These are phyloP conservation scores for Apaloderma vittatum DNA, from an alignment of 2,113 vertebrate genomes.

Conservation along the genomic window DNA sequence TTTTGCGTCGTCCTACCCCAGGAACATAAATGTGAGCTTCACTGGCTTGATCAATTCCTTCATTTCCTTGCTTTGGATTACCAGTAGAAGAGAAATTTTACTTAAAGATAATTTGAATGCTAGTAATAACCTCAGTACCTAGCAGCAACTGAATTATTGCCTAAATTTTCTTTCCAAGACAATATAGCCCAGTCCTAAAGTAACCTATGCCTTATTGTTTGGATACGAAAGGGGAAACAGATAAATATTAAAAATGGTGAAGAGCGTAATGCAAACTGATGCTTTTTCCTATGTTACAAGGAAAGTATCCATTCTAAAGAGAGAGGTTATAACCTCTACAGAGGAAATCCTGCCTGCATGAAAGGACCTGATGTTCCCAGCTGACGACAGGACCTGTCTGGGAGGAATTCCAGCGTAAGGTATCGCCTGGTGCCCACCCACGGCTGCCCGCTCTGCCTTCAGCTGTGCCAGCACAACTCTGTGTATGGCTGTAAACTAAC, in stretches of 20 bases:
- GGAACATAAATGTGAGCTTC: background rate
- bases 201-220: background rate
- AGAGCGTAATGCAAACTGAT: background rate
- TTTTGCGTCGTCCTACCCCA: background rate
- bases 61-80: background rate
- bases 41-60: background rate
- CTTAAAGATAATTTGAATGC: background rate
- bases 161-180: background rate
- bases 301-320: accelerated
- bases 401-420: background rate
- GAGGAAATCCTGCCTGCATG: background rate
- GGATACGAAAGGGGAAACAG: background rate
- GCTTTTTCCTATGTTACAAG: background rate
- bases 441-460: background rate
- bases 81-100: background rate
- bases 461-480: background rate
- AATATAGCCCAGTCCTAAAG: background rate
- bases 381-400: background rate
- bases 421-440: background rate
- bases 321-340: background rate
- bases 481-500: background rate
- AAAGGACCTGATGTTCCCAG: background rate
- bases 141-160: background rate
- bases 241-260: background rate
- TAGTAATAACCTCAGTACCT: background rate